Conservation (phyloP, 2,888 invertebrate species). For the Hetaerina titia region DNA sequence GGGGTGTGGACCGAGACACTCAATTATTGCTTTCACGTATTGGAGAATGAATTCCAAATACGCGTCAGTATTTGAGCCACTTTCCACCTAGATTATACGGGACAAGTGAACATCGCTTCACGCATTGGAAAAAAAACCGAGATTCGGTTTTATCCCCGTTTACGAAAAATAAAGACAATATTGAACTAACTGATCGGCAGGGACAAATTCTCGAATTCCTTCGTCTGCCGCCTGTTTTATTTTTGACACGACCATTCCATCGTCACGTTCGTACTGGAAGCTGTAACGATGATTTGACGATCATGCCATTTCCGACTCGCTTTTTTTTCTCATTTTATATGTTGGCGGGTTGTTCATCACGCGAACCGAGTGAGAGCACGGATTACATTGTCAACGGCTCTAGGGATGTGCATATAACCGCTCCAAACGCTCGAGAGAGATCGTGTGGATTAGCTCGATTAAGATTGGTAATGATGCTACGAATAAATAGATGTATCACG, state of each 20-base stretch:
- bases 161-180: not conserved
- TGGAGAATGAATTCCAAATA: too few relatives aligned
- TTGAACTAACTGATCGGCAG: not conserved
- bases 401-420: not conserved
- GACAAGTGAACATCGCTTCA: not conserved
- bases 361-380: not conserved
- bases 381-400: not conserved
- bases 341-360: not conserved
- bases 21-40: too few relatives aligned
- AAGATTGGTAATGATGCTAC: too few relatives aligned
- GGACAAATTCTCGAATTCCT: not conserved
- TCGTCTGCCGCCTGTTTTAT: not conserved
- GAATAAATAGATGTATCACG: too few relatives aligned
- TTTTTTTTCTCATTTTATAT: not conserved
- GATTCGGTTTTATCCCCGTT: not conserved
- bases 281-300: constrained; percentile 8
- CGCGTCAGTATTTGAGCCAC: too few relatives aligned
- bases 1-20: too few relatives aligned
- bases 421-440: not conserved
- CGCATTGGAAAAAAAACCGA: not conserved
- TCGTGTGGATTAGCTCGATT: not conserved
- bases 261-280: not conserved
- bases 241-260: not conserved
- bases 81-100: not conserved
- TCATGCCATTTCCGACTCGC: not conserved